Base-by-base conservation (phyloP, 2,888 invertebrate genomes). In the Agrochola litura region DNA sequence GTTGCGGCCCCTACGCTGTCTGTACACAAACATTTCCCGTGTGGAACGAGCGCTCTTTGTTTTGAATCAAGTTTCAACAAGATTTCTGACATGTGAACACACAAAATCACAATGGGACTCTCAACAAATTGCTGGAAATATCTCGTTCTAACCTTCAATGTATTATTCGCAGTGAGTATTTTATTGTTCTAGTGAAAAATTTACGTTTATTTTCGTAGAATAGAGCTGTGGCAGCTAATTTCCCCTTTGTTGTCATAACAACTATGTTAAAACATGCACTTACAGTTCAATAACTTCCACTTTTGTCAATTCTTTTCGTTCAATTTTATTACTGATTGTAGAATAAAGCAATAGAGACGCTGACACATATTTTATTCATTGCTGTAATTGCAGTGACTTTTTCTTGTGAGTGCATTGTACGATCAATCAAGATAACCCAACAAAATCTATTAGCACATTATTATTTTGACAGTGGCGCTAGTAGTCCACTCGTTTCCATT, bases 71-170 rank as follows among this genome's bases (percentile, higher is more conserved):
- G 92, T 94, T 93, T 91, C 88, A 90, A 92, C 93, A 92, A 93
- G 92, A 94, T 93, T 89, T 91, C 91, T 93, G 95, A 93, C 91
- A 96, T 96, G 96, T 96, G 95, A 96, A 94, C 92, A 89, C 89
- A 88, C 73, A 86, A 89, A 79, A 88, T 81, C 86, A 93, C 92
- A 92, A 97, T 97, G 97, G 95, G 94, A 85, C 90, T 96, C 81
- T 96, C 96, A 54, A 94, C 96, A 77, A 96, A 95, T 90, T 96
- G 96, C 90, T 96, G 96, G 96, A 96, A 96, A 93, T 96, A 96
- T 92, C 92, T 97, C 43, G 96, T 97, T 89, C 89, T 97, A 90
- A 94, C 94, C 85, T 97, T 95, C 93, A 96, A 97, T 86, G 91
- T 96, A 64, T 89, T 97, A 86, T 96, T 97, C 89, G 96, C 95